Evolutionary conservation across 2,797 vertebrate species (phyloP), one percentile per base, ranked within the genome.

Genomic region (Pagetopsis macropterus): DNA sequence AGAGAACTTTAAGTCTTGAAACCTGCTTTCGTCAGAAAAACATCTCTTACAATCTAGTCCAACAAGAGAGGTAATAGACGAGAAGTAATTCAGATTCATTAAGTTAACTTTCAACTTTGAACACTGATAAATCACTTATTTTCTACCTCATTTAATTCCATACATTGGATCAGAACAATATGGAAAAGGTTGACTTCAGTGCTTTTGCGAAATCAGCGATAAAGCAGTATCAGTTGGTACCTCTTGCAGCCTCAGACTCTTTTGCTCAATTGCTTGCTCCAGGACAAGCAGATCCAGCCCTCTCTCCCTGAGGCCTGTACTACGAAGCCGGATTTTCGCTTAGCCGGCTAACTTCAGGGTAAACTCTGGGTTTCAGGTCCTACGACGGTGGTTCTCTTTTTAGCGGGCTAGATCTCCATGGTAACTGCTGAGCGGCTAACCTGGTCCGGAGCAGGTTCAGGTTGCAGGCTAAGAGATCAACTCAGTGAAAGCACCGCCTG

Each of bases 131-230:
- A 40, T 21, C 23, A 15, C 41, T 50, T 50, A 46, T 3, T 46
- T 33, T 62, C 16, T 31, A 31, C 59, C 59, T 48, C 27, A 62
- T 62, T 48, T 19, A 37, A 19, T 62, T 19, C 17, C 60, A 33
- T 48, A n/a, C 3, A 57, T 43, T 31, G 44, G 23, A 31, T 12
- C 9, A 31, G 15, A 46, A 33, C 44, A 60, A 27, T 27, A 27
- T 60, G 21, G 43, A 31, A 60, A 27, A 27, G 27, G 41, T 27
- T 5, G 5, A 23, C 14, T 44, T 23, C 4, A 3, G 43, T 27
- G 21, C 27, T 14, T 23, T 40, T 59, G 37, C 14, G 2, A 44
- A 45, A 45, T 45, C 15, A 44, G 40, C 41, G 45, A 44, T 16
- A 11, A 60, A 21, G 19, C 57, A 59, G 17, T 43, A 43, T 11